Conservation (phyloP, 2,888 invertebrate genomes). For the Phoenoteleia sp. region DNA sequence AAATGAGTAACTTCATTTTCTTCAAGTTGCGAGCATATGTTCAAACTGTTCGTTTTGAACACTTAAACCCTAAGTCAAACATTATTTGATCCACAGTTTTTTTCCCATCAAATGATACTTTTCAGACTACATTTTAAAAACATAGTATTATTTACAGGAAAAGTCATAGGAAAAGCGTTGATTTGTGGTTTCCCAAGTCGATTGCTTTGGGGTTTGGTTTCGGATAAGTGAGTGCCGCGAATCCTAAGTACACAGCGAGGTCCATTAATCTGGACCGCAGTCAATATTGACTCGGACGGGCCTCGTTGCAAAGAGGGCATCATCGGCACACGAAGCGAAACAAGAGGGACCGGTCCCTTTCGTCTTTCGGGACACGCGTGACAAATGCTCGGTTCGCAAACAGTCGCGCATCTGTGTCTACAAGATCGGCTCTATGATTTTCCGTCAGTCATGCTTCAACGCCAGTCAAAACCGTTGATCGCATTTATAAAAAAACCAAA, state of each 20-base stretch:
- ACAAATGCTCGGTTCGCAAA: conserved; percentile 86
- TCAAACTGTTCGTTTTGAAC: too few species aligned
- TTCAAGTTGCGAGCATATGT: conserved; percentile 12
- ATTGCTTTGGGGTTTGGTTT: conserved; percentile 55
- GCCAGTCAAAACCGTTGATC: conserved; percentile 27
- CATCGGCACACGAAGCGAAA: conserved; percentile 82
- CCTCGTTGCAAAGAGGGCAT: conserved; percentile 86
- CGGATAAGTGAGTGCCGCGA: conserved; percentile 71
- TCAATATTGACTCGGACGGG: conserved; percentile 86
- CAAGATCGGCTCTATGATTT: conserved; percentile 72
- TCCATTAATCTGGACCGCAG: conserved; percentile 85
- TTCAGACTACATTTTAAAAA: background rate
- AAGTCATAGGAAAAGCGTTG: conserved; percentile 44
- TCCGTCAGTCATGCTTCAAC: conserved; percentile 60
- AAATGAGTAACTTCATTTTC: too few species aligned
- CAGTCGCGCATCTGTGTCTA: conserved; percentile 85
- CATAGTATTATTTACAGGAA: conserved; percentile 45
- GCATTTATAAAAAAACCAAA: background rate
- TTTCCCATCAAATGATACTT: conserved; percentile 63
- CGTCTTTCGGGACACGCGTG: conserved; percentile 85
- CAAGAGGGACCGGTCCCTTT: conserved; percentile 80
- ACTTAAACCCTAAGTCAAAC: conserved; percentile 22
- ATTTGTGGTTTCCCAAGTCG: conserved; percentile 63
- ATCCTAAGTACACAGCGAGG: conserved; percentile 77
- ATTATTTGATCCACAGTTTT: conserved; percentile 26